Evolutionary conservation across 2,888 invertebrate species (phyloP), one percentile per base, ranked within the genome.

Genomic region (Crocallis elinguaria): DNA sequence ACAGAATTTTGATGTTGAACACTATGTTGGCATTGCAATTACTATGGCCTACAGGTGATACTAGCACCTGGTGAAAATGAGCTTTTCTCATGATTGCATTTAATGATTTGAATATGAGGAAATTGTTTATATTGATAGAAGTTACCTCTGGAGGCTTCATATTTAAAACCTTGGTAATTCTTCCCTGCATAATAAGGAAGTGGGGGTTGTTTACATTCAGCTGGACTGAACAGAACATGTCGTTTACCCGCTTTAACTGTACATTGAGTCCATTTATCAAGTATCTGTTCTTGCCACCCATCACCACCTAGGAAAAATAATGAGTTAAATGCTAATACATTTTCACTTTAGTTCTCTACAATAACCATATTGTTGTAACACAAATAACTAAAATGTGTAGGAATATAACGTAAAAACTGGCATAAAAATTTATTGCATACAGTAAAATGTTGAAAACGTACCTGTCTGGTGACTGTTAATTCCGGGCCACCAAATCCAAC

Each of bases 161-260:
- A 82, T 98, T 99, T 17, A 99, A 92, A 1, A 99, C 99, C 92
- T 99, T 99, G 0, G 99, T 99, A 65, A 99, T 98, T 62, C 98
- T 94, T 0, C 99, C 99, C 92, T 99, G 99, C 99, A 99, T 99
- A 74, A 99, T 99, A 25, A 99, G 94, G 87, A 99, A 99, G 84
- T 99, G 99, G 0, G 99, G 99, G 90, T 99, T 99, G 89, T 99
- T 99, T 1, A 99, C 98, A 77, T 99, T 99, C 29, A 99, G 92
- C 79, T 99, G 98, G 4, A 99, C 96, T 0, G 98, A 98, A 71
- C 98, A 97, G 86, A 99, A 99, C 77, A 99, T 92, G 84, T 99
- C 99, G 30, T 95, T 95, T 0, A 99, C 97, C 66, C 96, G 93
- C 76, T 96, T 97, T 86, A 98, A 98, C 62, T 95, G 96, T 0